phyloP scores from a whole-genome alignment of 2,113 vertebrate species.

The Cinclus cinclus region DNA sequence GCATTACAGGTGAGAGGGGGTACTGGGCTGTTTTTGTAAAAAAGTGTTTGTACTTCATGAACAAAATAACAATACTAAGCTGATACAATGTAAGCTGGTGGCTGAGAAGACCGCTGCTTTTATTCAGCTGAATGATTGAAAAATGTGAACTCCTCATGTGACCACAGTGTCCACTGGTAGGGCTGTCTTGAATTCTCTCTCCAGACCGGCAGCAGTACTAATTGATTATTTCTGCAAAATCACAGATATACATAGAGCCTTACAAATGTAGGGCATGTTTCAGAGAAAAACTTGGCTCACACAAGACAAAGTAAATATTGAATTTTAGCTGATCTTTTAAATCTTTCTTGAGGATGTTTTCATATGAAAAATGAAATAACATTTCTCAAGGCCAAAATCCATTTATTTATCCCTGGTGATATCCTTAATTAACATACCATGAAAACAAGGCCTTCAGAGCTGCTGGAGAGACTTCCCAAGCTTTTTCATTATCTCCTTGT shows the following conservation, averaged over 20 bases:
- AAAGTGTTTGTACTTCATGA: background rate
- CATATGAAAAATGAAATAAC: background rate
- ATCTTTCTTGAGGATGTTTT: background rate
- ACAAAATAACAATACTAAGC: background rate
- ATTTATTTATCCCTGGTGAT: background rate
- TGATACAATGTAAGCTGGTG: background rate
- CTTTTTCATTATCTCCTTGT: background rate
- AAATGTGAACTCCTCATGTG: background rate
- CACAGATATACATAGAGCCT: background rate
- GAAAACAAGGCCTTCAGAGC: background rate
- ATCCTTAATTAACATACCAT: background rate
- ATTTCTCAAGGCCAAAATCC: background rate
- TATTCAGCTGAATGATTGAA: background rate
- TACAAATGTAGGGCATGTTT: background rate
- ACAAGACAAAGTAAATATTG: background rate
- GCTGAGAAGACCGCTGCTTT: background rate
- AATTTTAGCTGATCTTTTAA: background rate
- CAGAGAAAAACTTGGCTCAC: background rate
- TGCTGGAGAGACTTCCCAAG: background rate
- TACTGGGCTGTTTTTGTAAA: background rate
- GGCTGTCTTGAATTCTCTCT: background rate
- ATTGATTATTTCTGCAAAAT: background rate
- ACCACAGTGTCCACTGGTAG: background rate
- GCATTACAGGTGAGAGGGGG: background rate
- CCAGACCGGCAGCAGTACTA: background rate